These are phyloP conservation scores for Bombus sibiricus DNA, from an alignment of 1,140 invertebrate genomes.

Conservation along the genomic window DNA sequence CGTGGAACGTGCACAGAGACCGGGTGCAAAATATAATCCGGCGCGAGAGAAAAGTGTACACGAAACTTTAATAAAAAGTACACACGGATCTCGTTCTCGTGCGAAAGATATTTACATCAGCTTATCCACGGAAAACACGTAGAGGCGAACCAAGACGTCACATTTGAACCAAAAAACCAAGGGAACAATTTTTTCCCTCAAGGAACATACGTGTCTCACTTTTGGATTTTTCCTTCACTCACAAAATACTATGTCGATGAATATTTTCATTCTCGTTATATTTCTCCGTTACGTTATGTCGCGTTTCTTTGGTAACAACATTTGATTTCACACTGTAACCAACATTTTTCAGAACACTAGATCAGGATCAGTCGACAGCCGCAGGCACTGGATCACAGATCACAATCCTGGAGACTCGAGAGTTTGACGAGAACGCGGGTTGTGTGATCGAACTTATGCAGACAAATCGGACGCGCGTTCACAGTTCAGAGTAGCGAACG, in stretches of 20 bases:
- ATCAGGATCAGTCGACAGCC: not conserved
- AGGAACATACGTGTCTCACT: not conserved
- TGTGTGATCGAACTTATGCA: not conserved
- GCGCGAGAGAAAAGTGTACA: no score
- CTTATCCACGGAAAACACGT: not conserved
- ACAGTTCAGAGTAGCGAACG: not conserved
- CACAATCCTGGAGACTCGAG: not conserved
- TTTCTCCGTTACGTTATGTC: not conserved
- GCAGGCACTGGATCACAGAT: conserved; percentile 28
- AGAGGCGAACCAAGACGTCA: not conserved
- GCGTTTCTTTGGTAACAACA: not conserved
- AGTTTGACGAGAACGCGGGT: not conserved
- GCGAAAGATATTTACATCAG: conserved; percentile 1
- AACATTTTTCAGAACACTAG: conserved; percentile 9
- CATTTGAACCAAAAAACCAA: not conserved
- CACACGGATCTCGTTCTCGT: not conserved
- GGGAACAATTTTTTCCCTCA: no score
- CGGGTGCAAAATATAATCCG: not conserved
- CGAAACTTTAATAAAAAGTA: not conserved
- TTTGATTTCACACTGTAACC: conserved; percentile 27
- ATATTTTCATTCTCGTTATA: not conserved
- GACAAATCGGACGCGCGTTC: not conserved
- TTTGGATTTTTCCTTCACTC: not conserved
- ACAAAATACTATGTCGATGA: not conserved
- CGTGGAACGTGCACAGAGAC: not conserved